Evolutionary conservation across 2,888 invertebrate species (phyloP).

Genomic region (Patella depressa): DNA sequence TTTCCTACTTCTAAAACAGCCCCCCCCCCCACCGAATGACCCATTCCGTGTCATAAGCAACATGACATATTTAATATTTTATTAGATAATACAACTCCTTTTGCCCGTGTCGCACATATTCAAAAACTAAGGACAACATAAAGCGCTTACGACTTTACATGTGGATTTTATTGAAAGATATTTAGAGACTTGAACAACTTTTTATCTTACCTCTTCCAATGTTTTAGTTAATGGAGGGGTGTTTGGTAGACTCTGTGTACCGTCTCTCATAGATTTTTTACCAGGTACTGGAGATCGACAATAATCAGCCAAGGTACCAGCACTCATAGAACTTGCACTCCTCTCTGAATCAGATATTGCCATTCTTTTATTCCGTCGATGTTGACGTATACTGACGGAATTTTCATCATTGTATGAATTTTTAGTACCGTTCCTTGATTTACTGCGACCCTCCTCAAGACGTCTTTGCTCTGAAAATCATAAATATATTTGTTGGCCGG

Average conservation of each 20-base stretch:
- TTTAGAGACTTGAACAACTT: no score
- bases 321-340: slow-evolving; percentile 35
- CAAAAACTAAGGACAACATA: no score
- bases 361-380: not conserved
- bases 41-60: not conserved
- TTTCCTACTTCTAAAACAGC: slow-evolving; percentile 13
- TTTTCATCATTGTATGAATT: slow-evolving; percentile 9
- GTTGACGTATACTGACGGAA: not conserved
- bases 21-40: not conserved
- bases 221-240: slow-evolving; percentile 41
- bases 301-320: slow-evolving; percentile 42
- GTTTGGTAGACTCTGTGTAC: slow-evolving; percentile 50
- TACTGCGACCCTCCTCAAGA: not conserved
- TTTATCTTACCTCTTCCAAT: slow-evolving; percentile 44
- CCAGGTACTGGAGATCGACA: slow-evolving; percentile 33
- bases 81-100: no score
- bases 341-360: not conserved
- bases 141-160: no score
- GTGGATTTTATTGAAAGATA: no score
- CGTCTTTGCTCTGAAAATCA: not conserved
- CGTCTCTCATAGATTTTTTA: slow-evolving; percentile 38
- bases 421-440: not conserved
- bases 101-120: no score
- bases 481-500: no score
- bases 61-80: no score